Conservation (phyloP, 1,140 invertebrate genomes). For the Neelides sp. region DNA sequence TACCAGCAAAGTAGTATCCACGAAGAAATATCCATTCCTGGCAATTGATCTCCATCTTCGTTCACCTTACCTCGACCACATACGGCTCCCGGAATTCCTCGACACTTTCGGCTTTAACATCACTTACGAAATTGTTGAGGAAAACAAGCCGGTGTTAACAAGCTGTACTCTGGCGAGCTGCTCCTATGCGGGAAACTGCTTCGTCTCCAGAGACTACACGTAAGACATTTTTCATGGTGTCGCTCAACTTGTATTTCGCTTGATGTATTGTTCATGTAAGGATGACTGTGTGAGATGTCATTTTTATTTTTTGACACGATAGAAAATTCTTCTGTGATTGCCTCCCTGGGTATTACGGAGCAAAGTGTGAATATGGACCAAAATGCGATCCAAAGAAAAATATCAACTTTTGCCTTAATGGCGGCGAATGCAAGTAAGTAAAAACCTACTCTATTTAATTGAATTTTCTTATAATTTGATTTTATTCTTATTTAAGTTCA, state of each 20-base stretch:
- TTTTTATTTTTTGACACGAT: constrained; percentile 6
- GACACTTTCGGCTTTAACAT: constrained; percentile 85
- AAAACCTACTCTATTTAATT: too few relatives aligned
- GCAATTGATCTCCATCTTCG: constrained; percentile 62
- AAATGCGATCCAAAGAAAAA: constrained; percentile 35
- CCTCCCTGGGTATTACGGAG: constrained; percentile 36
- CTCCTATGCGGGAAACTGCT: constrained; percentile 70
- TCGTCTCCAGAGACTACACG: constrained; percentile 52
- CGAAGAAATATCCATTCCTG: constrained; percentile 57
- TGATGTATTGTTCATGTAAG: not conserved
- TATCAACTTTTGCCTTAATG: constrained; percentile 36
- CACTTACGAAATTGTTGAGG: constrained; percentile 60
- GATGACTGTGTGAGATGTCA: not conserved
- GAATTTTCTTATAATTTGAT: too few relatives aligned
- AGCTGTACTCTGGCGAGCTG: constrained; percentile 65
- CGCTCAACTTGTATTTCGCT: constrained; percentile 13
- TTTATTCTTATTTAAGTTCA: too few relatives aligned
- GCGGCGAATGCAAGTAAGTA: constrained; percentile 34
- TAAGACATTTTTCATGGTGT: constrained; percentile 39
- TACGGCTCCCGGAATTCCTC: constrained; percentile 64
- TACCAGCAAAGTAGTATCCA: constrained; percentile 37
- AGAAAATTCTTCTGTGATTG: constrained; percentile 37
- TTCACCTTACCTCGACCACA: constrained; percentile 63
- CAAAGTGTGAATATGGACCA: constrained; percentile 37
- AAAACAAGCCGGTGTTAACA: constrained; percentile 40